Evolutionary conservation across 1,140 invertebrate species (phyloP), one percentile per base, ranked within the genome.

Genomic region (Meloidogyne floridensis): DNA sequence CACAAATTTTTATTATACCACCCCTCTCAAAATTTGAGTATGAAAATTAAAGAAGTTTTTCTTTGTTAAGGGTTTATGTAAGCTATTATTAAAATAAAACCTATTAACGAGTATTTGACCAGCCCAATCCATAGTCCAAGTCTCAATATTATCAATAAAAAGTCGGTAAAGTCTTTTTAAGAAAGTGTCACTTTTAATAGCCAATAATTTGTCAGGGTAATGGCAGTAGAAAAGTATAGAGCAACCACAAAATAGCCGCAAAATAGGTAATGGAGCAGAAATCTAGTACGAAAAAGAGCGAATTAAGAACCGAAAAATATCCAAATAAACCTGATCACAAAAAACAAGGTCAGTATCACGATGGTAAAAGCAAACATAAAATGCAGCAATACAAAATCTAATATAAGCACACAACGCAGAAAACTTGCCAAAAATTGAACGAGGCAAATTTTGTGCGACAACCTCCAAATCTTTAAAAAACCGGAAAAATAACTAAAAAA

Each of bases 161-260:
- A 91, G 90, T 65, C 98, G 92, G 91, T 99, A 99, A 0, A 95
- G 75, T 20, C 80, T 75, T 15, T 82, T 71, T 69, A 75, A 78
- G 0, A 94, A 86, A 1, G 90, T 83, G 0, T 93, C 93, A 20
- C 93, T 93, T 81, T 93, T 92, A 3, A 92, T 88, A 15, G 94
- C 94, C 2, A 98, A 91, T 3, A 99, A 91, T 87, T 96, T 94
- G 91, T 99, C 98, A 0, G 98, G 98, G 92, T 96, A 96, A 92
- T 99, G 98, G 87, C 97, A 99, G 87, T 99, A 99, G 91, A 97
- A 99, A 7, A 98, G 90, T 13, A 98, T 92, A 86, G 93, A 91
- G 10, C 91, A 90, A 42, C 77, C 42, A 83, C 92, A 90, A 72
- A 92, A 92, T 85, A 94, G 87, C 87, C 90, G 82, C 87, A 92